phyloP scores from a whole-genome alignment of 2,888 invertebrate genomes.

The Agriopis leucophaearia region DNA sequence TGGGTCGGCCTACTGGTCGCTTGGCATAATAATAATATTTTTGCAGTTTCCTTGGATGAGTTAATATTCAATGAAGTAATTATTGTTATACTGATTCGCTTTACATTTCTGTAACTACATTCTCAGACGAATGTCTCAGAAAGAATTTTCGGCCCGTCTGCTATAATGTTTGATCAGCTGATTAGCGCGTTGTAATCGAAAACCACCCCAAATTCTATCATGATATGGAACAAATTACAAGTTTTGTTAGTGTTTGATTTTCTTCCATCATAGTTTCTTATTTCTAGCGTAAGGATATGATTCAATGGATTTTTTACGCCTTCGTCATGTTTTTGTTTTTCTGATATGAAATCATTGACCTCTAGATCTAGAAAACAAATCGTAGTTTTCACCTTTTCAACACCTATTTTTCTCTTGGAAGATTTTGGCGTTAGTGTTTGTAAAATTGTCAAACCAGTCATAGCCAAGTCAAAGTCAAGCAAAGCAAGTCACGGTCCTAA shows the following conservation, averaged over 20 bases:
- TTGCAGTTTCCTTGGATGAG: too few species aligned
- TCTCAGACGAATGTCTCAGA: constrained; percentile 32
- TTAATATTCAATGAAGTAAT: not conserved
- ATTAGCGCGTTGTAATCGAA: constrained; percentile 11
- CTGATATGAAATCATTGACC: constrained; percentile 18
- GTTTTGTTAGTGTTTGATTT: constrained; percentile 18
- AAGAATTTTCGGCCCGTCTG: constrained; percentile 23
- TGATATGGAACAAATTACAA: constrained; percentile 22
- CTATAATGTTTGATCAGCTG: constrained; percentile 42
- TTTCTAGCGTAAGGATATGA: constrained; percentile 16
- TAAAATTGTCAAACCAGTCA: too few species aligned
- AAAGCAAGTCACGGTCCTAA: too few species aligned
- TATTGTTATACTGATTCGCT: not conserved
- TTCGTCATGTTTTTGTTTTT: constrained; percentile 16
- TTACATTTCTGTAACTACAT: constrained; percentile 15
- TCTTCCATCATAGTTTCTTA: not conserved
- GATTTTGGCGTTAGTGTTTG: not conserved
- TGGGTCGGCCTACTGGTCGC: too few species aligned
- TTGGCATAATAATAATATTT: too few species aligned
- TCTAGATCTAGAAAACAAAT: not conserved
- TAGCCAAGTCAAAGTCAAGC: too few species aligned
- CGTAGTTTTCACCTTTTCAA: not conserved
- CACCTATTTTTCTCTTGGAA: not conserved
- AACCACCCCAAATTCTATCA: constrained; percentile 6
- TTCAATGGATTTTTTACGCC: constrained; percentile 28